Evolutionary conservation across 2,797 vertebrate genomes (phyloP).

Genomic region (Gambelia wislizenii): DNA sequence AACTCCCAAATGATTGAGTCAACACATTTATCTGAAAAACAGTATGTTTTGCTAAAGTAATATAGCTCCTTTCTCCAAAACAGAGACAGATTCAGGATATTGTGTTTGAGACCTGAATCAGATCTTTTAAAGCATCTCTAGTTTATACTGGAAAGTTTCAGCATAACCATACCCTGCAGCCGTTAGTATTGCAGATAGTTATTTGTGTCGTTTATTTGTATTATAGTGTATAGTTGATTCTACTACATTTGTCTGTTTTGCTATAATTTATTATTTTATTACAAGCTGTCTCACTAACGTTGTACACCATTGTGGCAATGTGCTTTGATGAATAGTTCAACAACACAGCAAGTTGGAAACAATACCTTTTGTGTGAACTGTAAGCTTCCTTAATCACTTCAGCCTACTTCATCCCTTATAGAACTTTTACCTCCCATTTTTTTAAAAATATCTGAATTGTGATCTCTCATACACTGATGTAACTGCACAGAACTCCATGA

Average conservation of each 20-base stretch:
- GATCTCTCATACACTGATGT: constrained; percentile 40
- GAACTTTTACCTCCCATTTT: constrained; percentile 43
- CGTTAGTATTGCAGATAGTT: not conserved
- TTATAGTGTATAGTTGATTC: not conserved
- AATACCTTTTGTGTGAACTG: constrained; percentile 44
- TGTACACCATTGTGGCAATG: constrained; percentile 30
- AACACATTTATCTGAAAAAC: not conserved
- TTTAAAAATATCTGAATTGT: constrained; percentile 71
- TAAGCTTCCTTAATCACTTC: constrained; percentile 50
- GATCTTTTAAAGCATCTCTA: not conserved
- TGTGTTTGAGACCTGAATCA: not conserved
- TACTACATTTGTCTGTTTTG: constrained; percentile 23
- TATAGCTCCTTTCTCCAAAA: not conserved
- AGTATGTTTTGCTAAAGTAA: not conserved
- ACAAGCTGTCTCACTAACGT: constrained; percentile 2
- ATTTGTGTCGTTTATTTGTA: constrained; percentile 9
- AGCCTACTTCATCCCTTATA: constrained; percentile 56
- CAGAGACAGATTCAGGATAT: not conserved
- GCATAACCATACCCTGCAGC: not conserved
- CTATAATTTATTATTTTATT: constrained; percentile 27
- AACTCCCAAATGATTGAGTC: not conserved
- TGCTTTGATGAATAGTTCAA: constrained; percentile 55
- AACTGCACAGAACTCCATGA: constrained; percentile 36
- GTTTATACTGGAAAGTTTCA: not conserved
- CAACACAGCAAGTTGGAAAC: constrained; percentile 50